A percentile compares a stretch with the other conserved stretches of the same genome.
phyloP scores from a whole-genome alignment of 2,113 vertebrate genomes.

The Corythornis vintsioides region DNA sequence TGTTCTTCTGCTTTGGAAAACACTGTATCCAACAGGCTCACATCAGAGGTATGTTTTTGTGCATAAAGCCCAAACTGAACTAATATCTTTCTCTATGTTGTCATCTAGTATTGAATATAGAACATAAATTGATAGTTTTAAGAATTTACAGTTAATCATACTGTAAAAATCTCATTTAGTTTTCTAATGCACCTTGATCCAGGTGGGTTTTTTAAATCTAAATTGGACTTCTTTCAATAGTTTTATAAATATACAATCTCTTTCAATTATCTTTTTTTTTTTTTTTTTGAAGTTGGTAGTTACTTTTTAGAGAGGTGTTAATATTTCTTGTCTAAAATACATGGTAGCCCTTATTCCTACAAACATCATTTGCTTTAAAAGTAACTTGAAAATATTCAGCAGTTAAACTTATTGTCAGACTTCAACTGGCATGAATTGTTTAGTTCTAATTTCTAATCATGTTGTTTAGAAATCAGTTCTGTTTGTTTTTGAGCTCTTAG shows the following conservation, averaged over 20 bases:
- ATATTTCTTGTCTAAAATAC: not conserved
- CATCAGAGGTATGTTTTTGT: slow-evolving; percentile 79
- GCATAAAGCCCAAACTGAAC: not conserved
- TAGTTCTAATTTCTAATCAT: not conserved
- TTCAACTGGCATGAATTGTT: not conserved
- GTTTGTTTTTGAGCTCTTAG: not conserved
- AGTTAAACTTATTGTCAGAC: not conserved
- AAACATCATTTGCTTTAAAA: not conserved
- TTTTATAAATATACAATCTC: not conserved
- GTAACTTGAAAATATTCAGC: not conserved
- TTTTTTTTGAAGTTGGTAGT: not conserved
- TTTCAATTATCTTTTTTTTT: not conserved
- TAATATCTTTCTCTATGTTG: not conserved
- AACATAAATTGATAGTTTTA: accelerated
- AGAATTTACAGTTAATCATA: not conserved
- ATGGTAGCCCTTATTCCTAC: not conserved
- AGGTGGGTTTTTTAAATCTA: not conserved
- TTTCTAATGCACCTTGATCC: not conserved
- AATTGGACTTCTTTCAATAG: not conserved
- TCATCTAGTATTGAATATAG: not conserved
- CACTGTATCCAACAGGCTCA: slow-evolving; percentile 86
- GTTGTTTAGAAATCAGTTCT: not conserved
- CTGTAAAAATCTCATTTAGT: not conserved
- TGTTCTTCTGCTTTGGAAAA: slow-evolving; percentile 89
- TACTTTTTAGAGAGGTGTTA: not conserved